Percentiles rank a stretch among this genome's conserved stretches.
phyloP scores from a whole-genome alignment of 2,797 vertebrate genomes.

The Coregonus ussuriensis region DNA sequence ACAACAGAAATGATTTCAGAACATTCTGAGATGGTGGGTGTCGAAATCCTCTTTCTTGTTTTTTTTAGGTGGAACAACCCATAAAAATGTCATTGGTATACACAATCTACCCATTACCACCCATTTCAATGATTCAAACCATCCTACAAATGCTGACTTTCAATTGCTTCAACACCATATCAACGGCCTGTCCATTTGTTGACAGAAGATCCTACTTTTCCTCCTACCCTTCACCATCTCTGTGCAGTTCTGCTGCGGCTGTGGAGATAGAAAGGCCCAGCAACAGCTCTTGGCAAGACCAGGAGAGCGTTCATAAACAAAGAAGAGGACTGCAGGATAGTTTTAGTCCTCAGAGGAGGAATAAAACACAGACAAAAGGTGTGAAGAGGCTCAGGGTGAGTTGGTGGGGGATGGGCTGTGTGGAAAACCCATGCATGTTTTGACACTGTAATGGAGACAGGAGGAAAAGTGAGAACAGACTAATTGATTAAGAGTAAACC shows the following conservation, averaged over 20 bases:
- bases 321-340: conserved; percentile 29
- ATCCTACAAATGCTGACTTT: not conserved
- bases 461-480: not conserved
- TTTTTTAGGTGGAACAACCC: no score
- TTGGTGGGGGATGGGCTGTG: not conserved
- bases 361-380: not conserved
- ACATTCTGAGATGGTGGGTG: not conserved
- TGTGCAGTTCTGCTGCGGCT: not conserved
- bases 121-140: not conserved
- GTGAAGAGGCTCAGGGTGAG: not conserved
- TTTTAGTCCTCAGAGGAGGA: not conserved
- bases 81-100: not conserved
- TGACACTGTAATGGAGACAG: not conserved
- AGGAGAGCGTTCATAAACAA: conserved; percentile 55
- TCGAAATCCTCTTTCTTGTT: no score
- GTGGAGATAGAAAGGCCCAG: conserved; percentile 48
- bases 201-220: not conserved
- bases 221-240: not conserved
- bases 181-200: not conserved
- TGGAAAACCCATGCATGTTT: not conserved
- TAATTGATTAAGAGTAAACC: not conserved
- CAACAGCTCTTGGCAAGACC: conserved; percentile 57
- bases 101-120: not conserved
- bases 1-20: not conserved
- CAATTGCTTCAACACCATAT: not conserved